phyloP scores from a whole-genome alignment of 2,888 invertebrate species.

The Zootermopsis nevadensis region DNA sequence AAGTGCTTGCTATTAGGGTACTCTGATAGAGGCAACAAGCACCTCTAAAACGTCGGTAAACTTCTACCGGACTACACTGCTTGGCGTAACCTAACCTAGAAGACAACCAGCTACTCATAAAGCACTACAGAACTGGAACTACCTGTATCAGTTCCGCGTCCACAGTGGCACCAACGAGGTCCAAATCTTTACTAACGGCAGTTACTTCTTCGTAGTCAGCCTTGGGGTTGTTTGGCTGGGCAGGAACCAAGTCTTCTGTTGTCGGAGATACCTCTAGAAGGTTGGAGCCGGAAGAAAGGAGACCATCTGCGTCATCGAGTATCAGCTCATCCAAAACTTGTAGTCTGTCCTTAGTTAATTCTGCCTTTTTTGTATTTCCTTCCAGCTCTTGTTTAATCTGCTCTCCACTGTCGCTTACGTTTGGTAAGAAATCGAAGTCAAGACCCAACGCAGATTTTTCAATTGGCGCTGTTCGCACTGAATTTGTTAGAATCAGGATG shows the following conservation, averaged over 20 bases:
- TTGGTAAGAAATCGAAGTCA: background rate
- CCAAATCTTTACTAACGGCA: background rate
- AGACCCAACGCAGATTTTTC: background rate
- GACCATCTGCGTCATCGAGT: background rate
- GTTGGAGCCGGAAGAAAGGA: background rate
- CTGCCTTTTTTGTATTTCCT: background rate
- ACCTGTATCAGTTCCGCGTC: slow-evolving; percentile 22
- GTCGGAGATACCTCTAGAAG: background rate
- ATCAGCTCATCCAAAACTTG: slow-evolving; percentile 31
- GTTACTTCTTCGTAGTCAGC: background rate
- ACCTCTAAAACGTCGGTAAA: too few species aligned
- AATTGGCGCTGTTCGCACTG: background rate
- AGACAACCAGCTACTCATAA: too few species aligned
- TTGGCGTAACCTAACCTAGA: too few species aligned
- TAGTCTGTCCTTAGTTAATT: background rate
- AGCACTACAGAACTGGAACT: background rate
- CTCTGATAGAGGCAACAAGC: too few species aligned
- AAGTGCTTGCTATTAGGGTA: too few species aligned
- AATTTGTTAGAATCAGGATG: background rate
- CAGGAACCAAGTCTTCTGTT: background rate
- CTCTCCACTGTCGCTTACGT: background rate
- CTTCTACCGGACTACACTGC: too few species aligned
- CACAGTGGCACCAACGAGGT: background rate
- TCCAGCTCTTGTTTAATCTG: background rate
- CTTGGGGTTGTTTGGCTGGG: background rate